Conservation (phyloP, 2,888 invertebrate species). For the Stegana nigrithorax region DNA sequence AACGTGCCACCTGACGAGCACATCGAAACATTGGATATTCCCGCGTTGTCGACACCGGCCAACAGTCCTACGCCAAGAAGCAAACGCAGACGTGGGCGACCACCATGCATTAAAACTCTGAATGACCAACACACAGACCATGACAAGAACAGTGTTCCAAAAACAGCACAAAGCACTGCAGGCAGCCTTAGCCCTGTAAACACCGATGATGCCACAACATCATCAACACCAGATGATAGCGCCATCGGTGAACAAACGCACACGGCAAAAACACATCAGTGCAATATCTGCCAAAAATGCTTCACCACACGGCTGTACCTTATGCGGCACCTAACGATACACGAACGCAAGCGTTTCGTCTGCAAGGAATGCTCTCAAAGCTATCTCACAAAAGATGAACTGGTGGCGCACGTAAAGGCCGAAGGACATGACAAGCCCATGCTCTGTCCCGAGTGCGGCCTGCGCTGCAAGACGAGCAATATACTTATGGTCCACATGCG, state of each 20-base stretch:
- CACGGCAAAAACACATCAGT: conserved; percentile 33
- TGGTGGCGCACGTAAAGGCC: conserved; percentile 70
- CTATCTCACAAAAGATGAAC: conserved; percentile 68
- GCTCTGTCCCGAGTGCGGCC: conserved; percentile 71
- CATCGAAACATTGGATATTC: no score
- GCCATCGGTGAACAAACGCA: not conserved
- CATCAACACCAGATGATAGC: no score
- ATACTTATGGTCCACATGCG: conserved; percentile 71
- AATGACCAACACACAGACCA: no score
- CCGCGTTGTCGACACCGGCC: no score
- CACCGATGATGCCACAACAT: not conserved
- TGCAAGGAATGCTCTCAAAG: conserved; percentile 58
- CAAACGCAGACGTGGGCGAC: conserved; percentile 16
- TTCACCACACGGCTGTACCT: conserved; percentile 70
- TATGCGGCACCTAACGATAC: conserved; percentile 67
- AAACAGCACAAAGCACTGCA: not conserved
- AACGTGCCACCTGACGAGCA: no score
- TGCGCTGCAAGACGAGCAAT: conserved; percentile 70
- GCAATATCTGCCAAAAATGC: conserved; percentile 47
- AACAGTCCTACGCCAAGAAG: no score
- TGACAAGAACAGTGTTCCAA: no score
- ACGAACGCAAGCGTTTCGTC: conserved; percentile 47
- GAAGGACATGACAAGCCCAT: conserved; percentile 70
- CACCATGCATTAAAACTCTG: conserved; percentile 2
- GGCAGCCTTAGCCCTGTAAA: no score